Evolutionary conservation across 1,140 invertebrate species (phyloP).

Genomic region (Diorhabda carinulata): DNA sequence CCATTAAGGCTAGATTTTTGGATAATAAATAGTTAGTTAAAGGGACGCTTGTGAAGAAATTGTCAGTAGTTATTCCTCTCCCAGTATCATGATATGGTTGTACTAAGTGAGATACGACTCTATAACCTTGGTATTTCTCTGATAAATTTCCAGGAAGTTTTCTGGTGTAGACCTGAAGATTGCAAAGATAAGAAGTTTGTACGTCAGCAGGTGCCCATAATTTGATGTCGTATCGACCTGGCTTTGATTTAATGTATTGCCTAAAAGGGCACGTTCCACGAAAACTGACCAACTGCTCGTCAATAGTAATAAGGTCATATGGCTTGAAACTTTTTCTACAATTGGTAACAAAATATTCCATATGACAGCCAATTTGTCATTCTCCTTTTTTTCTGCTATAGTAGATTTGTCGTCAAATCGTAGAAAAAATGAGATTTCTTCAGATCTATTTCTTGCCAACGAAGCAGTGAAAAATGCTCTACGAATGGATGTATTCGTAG

Average conservation of each 20-base stretch:
- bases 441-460: constrained; percentile 24
- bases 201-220: constrained; percentile 23
- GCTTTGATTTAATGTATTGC: constrained; percentile 24
- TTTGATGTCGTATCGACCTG: constrained; percentile 23
- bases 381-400: constrained; percentile 13
- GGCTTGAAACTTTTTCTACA: constrained; percentile 26
- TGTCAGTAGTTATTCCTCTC: too few species aligned
- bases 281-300: constrained; percentile 22
- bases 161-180: constrained; percentile 30
- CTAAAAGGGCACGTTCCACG: constrained; percentile 18
- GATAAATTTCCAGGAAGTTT: constrained; percentile 2
- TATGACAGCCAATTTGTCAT: constrained; percentile 6
- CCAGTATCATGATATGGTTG: too few species aligned
- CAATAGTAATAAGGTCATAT: constrained; percentile 27
- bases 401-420: constrained; percentile 26
- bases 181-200: constrained; percentile 26
- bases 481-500: constrained; percentile 22
- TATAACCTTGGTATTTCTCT: not conserved
- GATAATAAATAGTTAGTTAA: too few species aligned
- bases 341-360: too few species aligned
- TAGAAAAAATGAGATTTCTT: constrained; percentile 21
- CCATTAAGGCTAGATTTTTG: too few species aligned
- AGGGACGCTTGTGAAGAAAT: too few species aligned
- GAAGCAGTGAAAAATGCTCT: constrained; percentile 22
- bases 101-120: not conserved